Evolutionary conservation across 1,140 invertebrate genomes (phyloP), one percentile per base, ranked within the genome.

Genomic region (Halesus radiatus): DNA sequence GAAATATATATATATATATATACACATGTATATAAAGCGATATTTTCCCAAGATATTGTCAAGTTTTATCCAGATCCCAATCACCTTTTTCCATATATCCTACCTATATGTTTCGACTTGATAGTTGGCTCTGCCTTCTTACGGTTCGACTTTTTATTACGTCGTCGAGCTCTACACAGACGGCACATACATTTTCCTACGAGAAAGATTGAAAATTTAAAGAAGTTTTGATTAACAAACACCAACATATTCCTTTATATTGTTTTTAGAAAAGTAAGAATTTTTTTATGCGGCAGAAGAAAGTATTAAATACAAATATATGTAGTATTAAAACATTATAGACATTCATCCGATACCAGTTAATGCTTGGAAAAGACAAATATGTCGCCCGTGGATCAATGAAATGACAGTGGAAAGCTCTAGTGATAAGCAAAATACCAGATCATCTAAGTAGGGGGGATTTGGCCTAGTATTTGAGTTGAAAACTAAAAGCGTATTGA

Each of bases 161-260:
- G 73, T 18, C 53, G 60, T 10, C 52, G 29, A 74, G 72, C 56
- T 80, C 56, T 79, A 83, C 82, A 83, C 22, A 81, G 62, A 72
- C 79, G 56, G 76, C 77, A 74, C 64, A 83, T 62, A 64, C 70
- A 80, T 62, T 53, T 56, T 83, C 82, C 82, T 83, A 83, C 16
- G 64, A 72, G 52, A 79, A 70, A 83, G 32, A 83, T 72, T 72
- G 23, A 50, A 53, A 52, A 54, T 52, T 53, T 22, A 45, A 45
- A 45, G 37, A 45, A 45, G 37, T 13, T 45, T 45, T 45, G 37
- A 45, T 45, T 45, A 45, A 45, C 37, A 45, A 45, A 45, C 37
- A 45, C 37, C 37, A 45, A 45, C 37, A 45, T 45, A 13, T 45
- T 45, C 37, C 3, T 45, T 45, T 45, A 23, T 23, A 23, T 60